Conservation (phyloP, 1,140 invertebrate species). For the Drosophila mojavensis region DNA sequence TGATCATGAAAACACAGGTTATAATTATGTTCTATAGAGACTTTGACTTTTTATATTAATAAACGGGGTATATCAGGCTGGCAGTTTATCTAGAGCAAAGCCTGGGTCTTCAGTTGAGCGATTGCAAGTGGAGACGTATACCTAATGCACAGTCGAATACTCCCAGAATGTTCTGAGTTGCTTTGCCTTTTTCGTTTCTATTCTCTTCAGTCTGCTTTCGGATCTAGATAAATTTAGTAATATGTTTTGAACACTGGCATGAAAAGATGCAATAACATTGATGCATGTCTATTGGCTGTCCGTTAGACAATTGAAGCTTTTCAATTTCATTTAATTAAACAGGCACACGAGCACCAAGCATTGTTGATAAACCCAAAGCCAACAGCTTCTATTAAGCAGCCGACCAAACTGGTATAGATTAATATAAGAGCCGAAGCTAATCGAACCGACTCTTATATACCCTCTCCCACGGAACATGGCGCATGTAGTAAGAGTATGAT, state of each 20-base stretch:
- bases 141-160: too few relatives aligned
- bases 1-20: too few relatives aligned
- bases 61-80: too few relatives aligned
- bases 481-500: too few relatives aligned
- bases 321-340: slow-evolving; percentile 63
- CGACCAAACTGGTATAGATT: background rate
- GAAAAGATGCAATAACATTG: slow-evolving; percentile 63
- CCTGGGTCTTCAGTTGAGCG: too few relatives aligned
- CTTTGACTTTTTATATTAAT: too few relatives aligned
- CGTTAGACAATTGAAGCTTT: slow-evolving; percentile 64
- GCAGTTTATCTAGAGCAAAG: too few relatives aligned
- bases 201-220: background rate
- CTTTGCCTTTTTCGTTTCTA: too few relatives aligned
- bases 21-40: too few relatives aligned
- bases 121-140: too few relatives aligned
- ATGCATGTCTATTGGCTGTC: slow-evolving; percentile 25
- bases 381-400: background rate
- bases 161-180: too few relatives aligned
- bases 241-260: slow-evolving; percentile 38
- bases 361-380: background rate
- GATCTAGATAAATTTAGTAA: background rate
- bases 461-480: background rate
- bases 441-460: background rate
- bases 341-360: slow-evolving; percentile 15
- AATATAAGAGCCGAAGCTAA: background rate